Base-by-base conservation (phyloP, 2,797 vertebrate genomes). In the Chrosomus eos region DNA sequence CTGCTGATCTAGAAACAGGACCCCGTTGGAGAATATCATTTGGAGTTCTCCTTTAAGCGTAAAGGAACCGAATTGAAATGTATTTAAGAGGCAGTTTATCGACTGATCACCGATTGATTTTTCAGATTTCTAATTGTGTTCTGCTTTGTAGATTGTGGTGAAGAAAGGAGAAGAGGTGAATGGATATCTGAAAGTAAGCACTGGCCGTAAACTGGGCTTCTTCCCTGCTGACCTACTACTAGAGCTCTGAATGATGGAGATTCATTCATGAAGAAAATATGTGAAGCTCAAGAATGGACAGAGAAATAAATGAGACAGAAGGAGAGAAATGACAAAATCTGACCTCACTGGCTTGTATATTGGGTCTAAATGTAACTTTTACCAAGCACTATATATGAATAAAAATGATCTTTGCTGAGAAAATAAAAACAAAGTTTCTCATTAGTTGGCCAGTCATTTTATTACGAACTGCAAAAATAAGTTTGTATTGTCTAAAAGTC, bases 151-250 rank as follows among this genome's bases (percentile, higher is more conserved):
- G 97, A 98, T 98, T 58, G 97, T 98, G 86, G 97, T 98, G 87
- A 97, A 98, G 94, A 98, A 98, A 89, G 97, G 96, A 0, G 97
- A 98, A 68, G 97, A 98, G 91, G 93, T 95, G 33, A 97, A 97
- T 0, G 97, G 97, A 51, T 97, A 97, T 81, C 95, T 98, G 83
- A 98, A 97, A 88, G 97, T 98, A 89, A 97, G 96, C 91, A 98
- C 97, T 0, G 97, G 97, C 76, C 95, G 97, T 64, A 99, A 99
- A 92, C 94, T 98, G 53, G 97, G 97, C 89, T 97, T 98, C 90
- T 98, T 98, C 81, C 97, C 96, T 0, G 89, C 94, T 13, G 92
- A 98, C 92, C 96, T 97, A 88, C 94, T 98, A 85, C 96, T 97
- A 92, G 97, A 98, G 92, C 96, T 98, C 92, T 97, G 95, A 97